These are phyloP conservation scores for Caenorhabditis doughertyi DNA, from an alignment of 2,888 invertebrate genomes.

Conservation along the genomic window DNA sequence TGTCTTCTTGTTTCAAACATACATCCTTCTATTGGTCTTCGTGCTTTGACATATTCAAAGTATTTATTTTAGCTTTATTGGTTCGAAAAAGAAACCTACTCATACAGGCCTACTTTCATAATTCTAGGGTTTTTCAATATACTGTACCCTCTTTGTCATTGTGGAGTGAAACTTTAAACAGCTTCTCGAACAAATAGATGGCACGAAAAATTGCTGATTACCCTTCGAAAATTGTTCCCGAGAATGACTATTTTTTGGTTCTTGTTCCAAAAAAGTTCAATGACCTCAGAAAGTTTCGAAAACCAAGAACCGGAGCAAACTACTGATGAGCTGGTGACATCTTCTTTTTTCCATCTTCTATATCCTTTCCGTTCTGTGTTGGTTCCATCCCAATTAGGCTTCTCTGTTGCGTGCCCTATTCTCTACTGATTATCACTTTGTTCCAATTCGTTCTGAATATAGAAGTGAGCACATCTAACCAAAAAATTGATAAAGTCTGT, in stretches of 20 bases:
- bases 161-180: too few relatives aligned
- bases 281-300: constrained; percentile 14
- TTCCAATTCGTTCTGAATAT: not conserved
- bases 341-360: not conserved
- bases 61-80: too few relatives aligned
- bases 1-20: not conserved
- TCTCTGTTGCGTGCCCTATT: not conserved
- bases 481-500: constrained; percentile 34
- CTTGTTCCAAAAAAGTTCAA: not conserved
- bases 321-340: constrained; percentile 26
- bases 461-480: constrained; percentile 11
- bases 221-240: too few relatives aligned
- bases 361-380: constrained; percentile 22
- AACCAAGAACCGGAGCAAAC: constrained; percentile 21
- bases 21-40: not conserved
- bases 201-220: too few relatives aligned
- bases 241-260: constrained; percentile 1
- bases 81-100: too few relatives aligned
- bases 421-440: constrained; percentile 6
- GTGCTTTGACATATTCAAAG: too few relatives aligned
- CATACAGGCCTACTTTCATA: too few relatives aligned
- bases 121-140: too few relatives aligned
- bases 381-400: constrained; percentile 19
- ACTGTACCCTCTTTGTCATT: too few relatives aligned
- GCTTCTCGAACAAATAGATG: too few relatives aligned